A percentile compares a stretch with the other conserved stretches of the same genome.
These are phyloP conservation scores for Ibidorhyncha struthersii DNA, from an alignment of 2,113 vertebrate genomes.

Conservation along the genomic window DNA sequence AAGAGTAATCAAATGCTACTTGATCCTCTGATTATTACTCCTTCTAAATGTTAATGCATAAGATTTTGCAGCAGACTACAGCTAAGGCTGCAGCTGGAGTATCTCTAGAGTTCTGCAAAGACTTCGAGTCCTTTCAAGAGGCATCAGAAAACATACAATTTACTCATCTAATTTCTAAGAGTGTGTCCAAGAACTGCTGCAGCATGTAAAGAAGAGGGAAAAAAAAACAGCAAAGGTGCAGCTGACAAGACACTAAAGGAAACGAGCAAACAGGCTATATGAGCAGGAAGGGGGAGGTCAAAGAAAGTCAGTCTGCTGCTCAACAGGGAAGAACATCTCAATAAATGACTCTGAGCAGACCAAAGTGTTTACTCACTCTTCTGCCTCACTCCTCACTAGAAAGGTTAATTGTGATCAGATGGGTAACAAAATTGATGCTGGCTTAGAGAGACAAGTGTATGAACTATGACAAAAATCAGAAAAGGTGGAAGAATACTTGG, in stretches of 20 bases:
- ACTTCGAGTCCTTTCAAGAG: neutral
- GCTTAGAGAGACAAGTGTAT: neutral
- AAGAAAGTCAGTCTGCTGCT: neutral
- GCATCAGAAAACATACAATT: neutral
- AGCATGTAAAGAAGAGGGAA: neutral
- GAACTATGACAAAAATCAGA: neutral
- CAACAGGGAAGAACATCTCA: neutral
- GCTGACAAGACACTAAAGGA: neutral
- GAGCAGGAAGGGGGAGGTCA: neutral
- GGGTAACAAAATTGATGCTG: neutral
- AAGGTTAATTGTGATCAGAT: constrained; percentile 17
- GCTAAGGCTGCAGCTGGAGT: neutral
- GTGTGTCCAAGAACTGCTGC: neutral
- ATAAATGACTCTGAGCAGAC: neutral
- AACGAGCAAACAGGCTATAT: neutral
- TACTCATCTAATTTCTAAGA: neutral
- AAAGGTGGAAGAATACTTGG: neutral
- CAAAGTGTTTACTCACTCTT: neutral
- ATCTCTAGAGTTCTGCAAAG: neutral
- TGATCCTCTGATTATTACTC: neutral
- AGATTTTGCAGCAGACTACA: neutral
- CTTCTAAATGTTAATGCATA: neutral
- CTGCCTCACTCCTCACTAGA: neutral
- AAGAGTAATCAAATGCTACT: neutral
- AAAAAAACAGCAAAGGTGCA: neutral